Conservation (phyloP, 2,113 vertebrate genomes). For the Himantopus leucocephalus region DNA sequence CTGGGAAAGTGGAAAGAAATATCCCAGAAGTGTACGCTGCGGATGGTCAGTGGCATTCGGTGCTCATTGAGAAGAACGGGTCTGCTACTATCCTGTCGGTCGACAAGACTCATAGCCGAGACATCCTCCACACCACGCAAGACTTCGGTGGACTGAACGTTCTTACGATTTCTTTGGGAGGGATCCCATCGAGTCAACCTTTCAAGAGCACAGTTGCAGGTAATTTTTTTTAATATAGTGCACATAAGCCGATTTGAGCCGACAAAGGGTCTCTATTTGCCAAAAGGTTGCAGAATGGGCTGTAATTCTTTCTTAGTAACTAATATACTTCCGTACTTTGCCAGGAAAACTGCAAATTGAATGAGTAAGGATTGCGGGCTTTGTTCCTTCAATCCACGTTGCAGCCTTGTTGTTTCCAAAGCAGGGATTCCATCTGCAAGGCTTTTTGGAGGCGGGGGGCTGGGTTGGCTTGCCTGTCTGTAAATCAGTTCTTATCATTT, state of each 20-base stretch:
- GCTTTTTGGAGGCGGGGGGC: background rate
- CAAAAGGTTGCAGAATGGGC: background rate
- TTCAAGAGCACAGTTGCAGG: conserved; percentile 83
- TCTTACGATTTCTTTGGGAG: conserved; percentile 90
- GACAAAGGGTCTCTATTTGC: background rate
- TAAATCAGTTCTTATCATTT: background rate
- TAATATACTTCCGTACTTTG: background rate
- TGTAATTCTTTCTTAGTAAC: background rate
- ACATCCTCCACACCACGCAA: conserved; percentile 86
- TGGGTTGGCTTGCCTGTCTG: background rate
- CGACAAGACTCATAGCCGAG: conserved; percentile 75
- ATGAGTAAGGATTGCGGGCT: background rate
- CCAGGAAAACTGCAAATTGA: background rate
- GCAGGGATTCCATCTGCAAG: background rate
- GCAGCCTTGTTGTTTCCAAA: background rate
- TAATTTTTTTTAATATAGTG: conserved; percentile 27
- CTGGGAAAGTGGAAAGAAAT: conserved; percentile 91
- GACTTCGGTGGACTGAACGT: conserved; percentile 91
- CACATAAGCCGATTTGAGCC: background rate
- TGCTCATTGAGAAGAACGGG: conserved; percentile 84
- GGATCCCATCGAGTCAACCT: conserved; percentile 80
- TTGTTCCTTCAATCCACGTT: background rate
- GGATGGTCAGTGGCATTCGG: conserved; percentile 91
- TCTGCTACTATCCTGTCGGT: conserved; percentile 81
- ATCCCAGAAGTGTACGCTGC: conserved; percentile 82